Percentiles rank a stretch among this genome's conserved stretches.
These are phyloP conservation scores for Octopus sinensis DNA, from an alignment of 1,140 invertebrate species.

Conservation along the genomic window DNA sequence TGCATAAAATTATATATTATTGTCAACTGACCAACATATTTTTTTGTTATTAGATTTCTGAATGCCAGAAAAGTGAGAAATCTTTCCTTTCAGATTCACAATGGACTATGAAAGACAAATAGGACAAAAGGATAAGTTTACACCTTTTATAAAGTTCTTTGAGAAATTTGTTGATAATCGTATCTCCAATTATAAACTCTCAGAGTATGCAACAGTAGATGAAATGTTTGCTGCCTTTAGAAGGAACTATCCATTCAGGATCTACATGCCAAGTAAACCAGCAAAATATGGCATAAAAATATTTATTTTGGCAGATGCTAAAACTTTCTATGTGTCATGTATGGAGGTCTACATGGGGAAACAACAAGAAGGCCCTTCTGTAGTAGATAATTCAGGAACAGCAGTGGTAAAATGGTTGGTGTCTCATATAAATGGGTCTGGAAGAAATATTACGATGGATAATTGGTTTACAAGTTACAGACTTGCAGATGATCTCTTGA, in stretches of 20 bases:
- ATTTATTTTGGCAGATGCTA: neutral
- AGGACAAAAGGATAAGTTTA: no score
- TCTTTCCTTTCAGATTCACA: no score
- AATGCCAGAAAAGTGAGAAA: no score
- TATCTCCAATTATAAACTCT: neutral
- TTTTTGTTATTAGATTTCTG: no score
- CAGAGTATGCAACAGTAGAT: neutral
- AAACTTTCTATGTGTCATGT: neutral
- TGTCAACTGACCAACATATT: no score
- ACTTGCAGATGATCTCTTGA: neutral
- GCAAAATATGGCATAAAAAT: neutral
- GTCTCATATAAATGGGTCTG: neutral
- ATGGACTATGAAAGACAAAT: no score
- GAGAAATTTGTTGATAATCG: no score
- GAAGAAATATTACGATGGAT: conserved; percentile 8
- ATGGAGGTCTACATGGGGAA: neutral
- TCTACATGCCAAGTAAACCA: neutral
- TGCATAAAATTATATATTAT: no score
- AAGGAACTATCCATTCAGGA: neutral
- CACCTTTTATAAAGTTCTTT: no score
- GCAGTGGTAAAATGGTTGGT: neutral
- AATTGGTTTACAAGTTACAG: neutral
- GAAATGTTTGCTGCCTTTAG: conserved; percentile 4
- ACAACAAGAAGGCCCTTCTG: neutral
- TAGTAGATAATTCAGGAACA: neutral